These are phyloP conservation scores for Hypotaenidia okinawae DNA, from an alignment of 2,797 vertebrate species.

Conservation along the genomic window DNA sequence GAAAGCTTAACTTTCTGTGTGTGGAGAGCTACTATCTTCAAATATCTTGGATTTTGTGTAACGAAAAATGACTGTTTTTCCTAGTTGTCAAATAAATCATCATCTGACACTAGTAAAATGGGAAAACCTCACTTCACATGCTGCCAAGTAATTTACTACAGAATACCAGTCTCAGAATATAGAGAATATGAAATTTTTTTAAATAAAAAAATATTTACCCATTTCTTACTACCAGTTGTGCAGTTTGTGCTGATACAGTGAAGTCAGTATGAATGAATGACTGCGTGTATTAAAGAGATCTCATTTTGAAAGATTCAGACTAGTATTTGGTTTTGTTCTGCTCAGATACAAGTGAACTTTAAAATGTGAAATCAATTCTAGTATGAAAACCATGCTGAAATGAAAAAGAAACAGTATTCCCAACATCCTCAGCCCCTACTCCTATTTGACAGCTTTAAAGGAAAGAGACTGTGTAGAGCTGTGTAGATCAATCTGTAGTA, in stretches of 20 bases:
- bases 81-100: not conserved
- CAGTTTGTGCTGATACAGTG: not conserved
- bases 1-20: not conserved
- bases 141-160: not conserved
- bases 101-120: not conserved
- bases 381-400: slow-evolving; percentile 35
- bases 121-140: not conserved
- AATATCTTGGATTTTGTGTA: not conserved
- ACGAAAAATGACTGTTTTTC: not conserved
- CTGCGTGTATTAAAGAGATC: not conserved
- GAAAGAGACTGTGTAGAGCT: not conserved
- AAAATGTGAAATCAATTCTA: slow-evolving; percentile 62
- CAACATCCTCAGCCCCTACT: not conserved
- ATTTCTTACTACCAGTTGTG: not conserved
- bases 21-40: not conserved
- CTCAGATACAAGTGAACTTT: slow-evolving; percentile 63
- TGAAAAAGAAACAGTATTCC: slow-evolving; percentile 41
- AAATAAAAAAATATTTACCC: not conserved
- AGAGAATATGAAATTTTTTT: not conserved
- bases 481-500: not conserved
- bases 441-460: not conserved
- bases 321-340: slow-evolving; percentile 63
- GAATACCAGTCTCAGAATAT: not conserved
- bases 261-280: slow-evolving; percentile 20
- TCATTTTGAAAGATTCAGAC: slow-evolving; percentile 40